Base-by-base conservation (phyloP, 2,797 vertebrate genomes). In the Acestrorhynchus altus region DNA sequence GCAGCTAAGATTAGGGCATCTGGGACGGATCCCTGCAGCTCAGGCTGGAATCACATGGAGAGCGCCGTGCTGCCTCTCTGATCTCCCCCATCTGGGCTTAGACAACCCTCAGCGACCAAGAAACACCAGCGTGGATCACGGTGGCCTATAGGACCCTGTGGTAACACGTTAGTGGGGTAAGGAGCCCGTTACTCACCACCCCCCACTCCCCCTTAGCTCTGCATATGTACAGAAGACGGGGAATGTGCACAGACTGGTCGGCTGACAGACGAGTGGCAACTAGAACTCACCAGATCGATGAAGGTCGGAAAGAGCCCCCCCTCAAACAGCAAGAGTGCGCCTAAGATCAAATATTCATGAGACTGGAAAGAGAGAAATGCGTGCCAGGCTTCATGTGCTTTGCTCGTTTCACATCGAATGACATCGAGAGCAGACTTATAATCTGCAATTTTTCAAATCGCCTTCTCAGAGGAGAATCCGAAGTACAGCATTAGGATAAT, bases 1-100 rank as follows among this genome's bases (percentile, higher is more conserved):
- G 65, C 28, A 12, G 26, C 51, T 47, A 65, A 70, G 78, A 74
- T 80, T 80, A 70, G 47, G 65, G 40, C 56, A 61, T 56, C 56
- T 44, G 47, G 57, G 18, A 26, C 24, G 54, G 64, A 74, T 74
- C 67, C 72, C 72, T 69, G 35, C 13, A 56, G 35, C 72, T 51
- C n/a, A 13, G 65, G 31, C 24, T 47, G 46, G 52, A 47, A 60
- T 60, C 63, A 74, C 77, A 54, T 42, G 54, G 52, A 18, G 44
- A 56, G 52, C 5, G 16, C 28, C 42, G 65, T 1, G 57, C 51
- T 28, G 63, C 44, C 42, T 40, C 66, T 42, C 61, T 12, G 16
- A 42, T 13, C 0, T 16, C 20, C 61, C 40, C 70, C 15, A 16
- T 56, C n/a, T 61, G 24, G 77, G 60, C 26, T 28, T 18, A 26